phyloP scores from a whole-genome alignment of 2,888 invertebrate genomes.

The Shargacucullia verbasci region DNA sequence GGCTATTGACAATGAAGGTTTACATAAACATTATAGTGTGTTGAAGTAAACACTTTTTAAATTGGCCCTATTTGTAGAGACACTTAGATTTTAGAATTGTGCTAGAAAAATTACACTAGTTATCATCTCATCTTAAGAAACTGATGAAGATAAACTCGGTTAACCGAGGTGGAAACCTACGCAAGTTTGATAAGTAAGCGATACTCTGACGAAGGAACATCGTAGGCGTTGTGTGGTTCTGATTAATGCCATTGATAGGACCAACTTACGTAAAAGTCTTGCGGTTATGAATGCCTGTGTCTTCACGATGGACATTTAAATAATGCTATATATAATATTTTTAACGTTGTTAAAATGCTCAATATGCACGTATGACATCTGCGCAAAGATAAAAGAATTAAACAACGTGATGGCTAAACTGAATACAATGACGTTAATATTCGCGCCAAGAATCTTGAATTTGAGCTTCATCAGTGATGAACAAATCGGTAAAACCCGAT shows the following conservation, averaged over 20 bases:
- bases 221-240: conserved; percentile 44
- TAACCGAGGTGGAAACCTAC: conserved; percentile 34
- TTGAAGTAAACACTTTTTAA: too few species aligned
- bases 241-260: conserved; percentile 47
- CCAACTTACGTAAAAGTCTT: conserved; percentile 28
- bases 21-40: too few species aligned
- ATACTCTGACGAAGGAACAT: conserved; percentile 29
- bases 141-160: conserved; percentile 20
- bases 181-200: conserved; percentile 32
- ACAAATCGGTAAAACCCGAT: conserved; percentile 48
- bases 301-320: conserved; percentile 17
- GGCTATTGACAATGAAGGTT: too few species aligned
- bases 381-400: conserved; percentile 17
- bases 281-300: conserved; percentile 24
- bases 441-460: conserved; percentile 32
- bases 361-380: conserved; percentile 27
- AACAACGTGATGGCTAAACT: conserved; percentile 19
- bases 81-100: too few species aligned
- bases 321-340: conserved; percentile 10
- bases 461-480: conserved; percentile 32
- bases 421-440: conserved; percentile 24
- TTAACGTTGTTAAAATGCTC: conserved; percentile 14
- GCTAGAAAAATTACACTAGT: conserved; percentile 4
- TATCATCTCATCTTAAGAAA: conserved; percentile 30
- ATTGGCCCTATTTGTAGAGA: too few species aligned